Evolutionary conservation across 2,888 invertebrate species (phyloP), one percentile per base, ranked within the genome.

Genomic region (Watsonalla binaria): DNA sequence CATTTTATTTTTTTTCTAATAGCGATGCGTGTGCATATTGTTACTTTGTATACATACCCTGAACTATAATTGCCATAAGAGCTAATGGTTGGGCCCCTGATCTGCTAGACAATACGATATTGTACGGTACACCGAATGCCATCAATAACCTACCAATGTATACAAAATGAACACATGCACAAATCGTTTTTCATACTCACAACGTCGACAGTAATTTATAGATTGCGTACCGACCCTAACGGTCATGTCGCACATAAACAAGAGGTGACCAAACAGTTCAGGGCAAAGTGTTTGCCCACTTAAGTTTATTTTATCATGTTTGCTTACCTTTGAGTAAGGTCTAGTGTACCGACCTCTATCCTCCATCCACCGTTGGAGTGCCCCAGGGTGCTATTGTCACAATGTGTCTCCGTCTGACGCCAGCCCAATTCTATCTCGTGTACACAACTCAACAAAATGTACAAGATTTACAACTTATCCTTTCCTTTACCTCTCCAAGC

Each of bases 401-500:
- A 73, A 78, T 80, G 75, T 78, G 73, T 80, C 67, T 76, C 67
- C 67, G 63, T 55, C 67, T 67, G 67, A 70, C 69, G 61, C 64
- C 66, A 66, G 74, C 69, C 66, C 61, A 70, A 72, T 68, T 65
- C 57, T 66, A 59, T 54, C 54, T 53, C 54, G 57, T 56, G 51
- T 57, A 62, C 54, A 57, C 55, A 58, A 60, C 4, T 42, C 70
- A 66, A 63, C 58, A 59, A 70, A 64, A 69, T 60, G 69, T 68
- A 64, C 70, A 37, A 69, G 57, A 69, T 68, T 63, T 54, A 54
- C 53, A 62, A 65, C 64, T 57, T 59, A 59, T 59, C 54, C 57
- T 58, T 58, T 15, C n/a, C 11, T 13, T 48, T 48, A 13, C 35
- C 35, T 35, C 34, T 35, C 37, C 14, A 9, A 49, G 62, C 53